These are phyloP conservation scores for Orientallactaga sibirica DNA, from an alignment of 2,797 vertebrate species.

Conservation along the genomic window DNA sequence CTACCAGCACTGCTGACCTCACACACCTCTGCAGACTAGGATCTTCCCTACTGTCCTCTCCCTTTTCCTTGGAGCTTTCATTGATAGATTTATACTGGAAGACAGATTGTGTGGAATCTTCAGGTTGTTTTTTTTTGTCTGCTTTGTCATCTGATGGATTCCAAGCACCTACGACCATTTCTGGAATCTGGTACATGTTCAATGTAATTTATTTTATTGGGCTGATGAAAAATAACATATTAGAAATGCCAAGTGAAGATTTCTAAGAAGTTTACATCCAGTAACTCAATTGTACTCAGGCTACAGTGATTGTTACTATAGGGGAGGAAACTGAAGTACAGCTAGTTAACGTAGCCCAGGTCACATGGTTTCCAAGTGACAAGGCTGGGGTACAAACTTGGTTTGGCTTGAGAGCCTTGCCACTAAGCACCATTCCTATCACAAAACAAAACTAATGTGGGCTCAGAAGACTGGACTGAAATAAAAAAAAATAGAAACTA, in stretches of 20 bases:
- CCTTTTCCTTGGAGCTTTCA: background rate
- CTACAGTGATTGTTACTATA: background rate
- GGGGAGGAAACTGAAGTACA: background rate
- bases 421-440: too few species aligned
- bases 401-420: background rate
- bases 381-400: background rate
- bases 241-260: background rate
- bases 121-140: background rate
- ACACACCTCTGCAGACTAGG: background rate
- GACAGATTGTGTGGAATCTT: background rate
- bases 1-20: background rate
- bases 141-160: slow-evolving; percentile 13
- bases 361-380: background rate
- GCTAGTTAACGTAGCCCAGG: background rate
- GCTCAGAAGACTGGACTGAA: background rate
- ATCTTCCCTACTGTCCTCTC: background rate
- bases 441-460: background rate
- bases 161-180: background rate
- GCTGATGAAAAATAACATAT: slow-evolving; percentile 2
- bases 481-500: background rate
- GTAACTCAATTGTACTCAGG: background rate
- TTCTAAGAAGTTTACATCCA: background rate
- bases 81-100: background rate
- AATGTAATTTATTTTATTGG: slow-evolving; percentile 4
- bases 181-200: background rate